Conservation (phyloP, 2,113 vertebrate species). For the Anguilla rostrata region DNA sequence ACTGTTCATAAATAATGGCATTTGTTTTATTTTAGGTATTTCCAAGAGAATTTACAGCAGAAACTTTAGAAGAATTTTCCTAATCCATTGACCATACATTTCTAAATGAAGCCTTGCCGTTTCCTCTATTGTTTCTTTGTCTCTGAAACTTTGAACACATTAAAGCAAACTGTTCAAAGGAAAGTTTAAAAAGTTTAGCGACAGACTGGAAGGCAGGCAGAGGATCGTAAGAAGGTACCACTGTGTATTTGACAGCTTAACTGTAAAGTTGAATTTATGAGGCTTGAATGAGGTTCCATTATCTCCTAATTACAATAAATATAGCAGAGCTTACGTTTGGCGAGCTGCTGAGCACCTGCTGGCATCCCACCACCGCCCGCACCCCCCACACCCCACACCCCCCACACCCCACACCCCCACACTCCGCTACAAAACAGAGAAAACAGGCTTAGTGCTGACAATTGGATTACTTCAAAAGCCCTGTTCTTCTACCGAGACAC, state of each 20-base stretch:
- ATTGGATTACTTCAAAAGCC: background rate
- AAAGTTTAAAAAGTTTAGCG: slow-evolving; percentile 37
- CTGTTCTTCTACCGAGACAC: background rate
- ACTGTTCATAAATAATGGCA: too few species aligned
- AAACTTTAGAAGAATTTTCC: too few species aligned
- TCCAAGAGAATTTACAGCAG: too few species aligned
- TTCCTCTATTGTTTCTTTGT: slow-evolving; percentile 21
- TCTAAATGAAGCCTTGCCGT: too few species aligned
- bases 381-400: background rate
- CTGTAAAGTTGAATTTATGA: slow-evolving; percentile 45
- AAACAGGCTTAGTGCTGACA: background rate
- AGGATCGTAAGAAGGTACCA: slow-evolving; percentile 45
- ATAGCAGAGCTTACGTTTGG: slow-evolving; percentile 47
- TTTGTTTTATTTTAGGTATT: too few species aligned
- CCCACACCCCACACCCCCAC: background rate
- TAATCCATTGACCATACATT: too few species aligned
- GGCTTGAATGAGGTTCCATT: slow-evolving; percentile 50
- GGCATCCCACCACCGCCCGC: slow-evolving; percentile 34
- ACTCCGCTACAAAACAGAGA: background rate
- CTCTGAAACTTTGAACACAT: slow-evolving; percentile 28
- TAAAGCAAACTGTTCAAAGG: slow-evolving; percentile 14
- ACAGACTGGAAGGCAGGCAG: slow-evolving; percentile 22
- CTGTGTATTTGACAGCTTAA: slow-evolving; percentile 52
- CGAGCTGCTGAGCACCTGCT: slow-evolving; percentile 58
- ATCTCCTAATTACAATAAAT: slow-evolving; percentile 64